Evolutionary conservation across 2,888 invertebrate species (phyloP).

Genomic region (Phania funesta): DNA sequence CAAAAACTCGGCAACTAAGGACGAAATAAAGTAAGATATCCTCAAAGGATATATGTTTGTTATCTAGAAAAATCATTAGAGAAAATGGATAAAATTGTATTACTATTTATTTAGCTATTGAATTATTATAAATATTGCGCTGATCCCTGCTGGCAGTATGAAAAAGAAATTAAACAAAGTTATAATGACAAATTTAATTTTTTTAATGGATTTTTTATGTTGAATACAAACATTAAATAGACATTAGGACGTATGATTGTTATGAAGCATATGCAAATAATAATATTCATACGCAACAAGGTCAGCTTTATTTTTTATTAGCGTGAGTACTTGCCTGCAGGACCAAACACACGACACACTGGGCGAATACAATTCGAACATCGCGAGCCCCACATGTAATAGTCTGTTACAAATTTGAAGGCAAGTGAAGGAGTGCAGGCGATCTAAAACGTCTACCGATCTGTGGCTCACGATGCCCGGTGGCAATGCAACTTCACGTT

Average conservation of each 20-base stretch:
- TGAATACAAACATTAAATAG: not conserved
- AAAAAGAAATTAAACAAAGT: not conserved
- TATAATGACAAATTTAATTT: not conserved
- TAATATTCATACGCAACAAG: conserved; percentile 1
- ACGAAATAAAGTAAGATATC: conserved; percentile 30
- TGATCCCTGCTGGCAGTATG: not conserved
- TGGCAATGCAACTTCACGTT: too few species aligned
- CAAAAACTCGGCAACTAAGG: not conserved
- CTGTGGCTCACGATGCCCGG: too few species aligned
- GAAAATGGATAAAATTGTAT: conserved; percentile 39
- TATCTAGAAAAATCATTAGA: conserved; percentile 29
- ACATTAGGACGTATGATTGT: not conserved
- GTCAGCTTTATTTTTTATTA: too few species aligned
- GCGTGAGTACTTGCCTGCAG: too few species aligned
- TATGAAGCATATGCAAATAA: not conserved
- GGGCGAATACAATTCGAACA: too few species aligned
- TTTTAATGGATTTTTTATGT: not conserved
- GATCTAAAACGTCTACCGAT: too few species aligned
- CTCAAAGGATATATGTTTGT: conserved; percentile 39
- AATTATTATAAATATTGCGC: conserved; percentile 6
- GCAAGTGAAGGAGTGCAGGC: too few species aligned
- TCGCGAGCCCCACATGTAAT: too few species aligned
- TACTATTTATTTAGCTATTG: conserved; percentile 26
- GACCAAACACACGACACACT: too few species aligned
- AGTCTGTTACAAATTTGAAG: too few species aligned